phyloP scores from a whole-genome alignment of 2,888 invertebrate genomes.

The Coenonympha glycerion region DNA sequence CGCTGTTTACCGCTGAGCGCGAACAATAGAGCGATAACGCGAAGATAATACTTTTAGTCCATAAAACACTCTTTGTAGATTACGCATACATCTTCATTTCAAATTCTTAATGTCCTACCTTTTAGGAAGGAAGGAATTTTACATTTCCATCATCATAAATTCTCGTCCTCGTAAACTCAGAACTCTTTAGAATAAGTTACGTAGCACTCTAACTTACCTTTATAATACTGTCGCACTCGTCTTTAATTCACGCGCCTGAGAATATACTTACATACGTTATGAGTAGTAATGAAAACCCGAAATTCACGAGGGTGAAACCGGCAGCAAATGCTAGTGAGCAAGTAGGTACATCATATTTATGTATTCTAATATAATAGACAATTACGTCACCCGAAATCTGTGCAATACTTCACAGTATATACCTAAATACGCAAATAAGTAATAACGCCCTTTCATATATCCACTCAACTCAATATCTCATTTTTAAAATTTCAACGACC shows the following conservation, averaged over 20 bases:
- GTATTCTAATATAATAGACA: too few relatives aligned
- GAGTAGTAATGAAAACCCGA: too few relatives aligned
- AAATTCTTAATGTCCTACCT: not conserved
- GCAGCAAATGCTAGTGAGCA: too few relatives aligned
- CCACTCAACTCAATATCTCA: too few relatives aligned
- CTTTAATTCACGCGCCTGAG: not conserved
- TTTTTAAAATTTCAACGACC: too few relatives aligned
- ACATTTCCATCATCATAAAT: constrained; percentile 1
- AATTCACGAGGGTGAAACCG: too few relatives aligned
- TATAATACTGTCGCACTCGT: not conserved
- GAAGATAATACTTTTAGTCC: constrained; percentile 23
- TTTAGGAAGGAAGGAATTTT: not conserved
- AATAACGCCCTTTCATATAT: too few relatives aligned
- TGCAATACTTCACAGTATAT: too few relatives aligned
- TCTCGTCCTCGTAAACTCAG: not conserved
- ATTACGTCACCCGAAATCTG: too few relatives aligned
- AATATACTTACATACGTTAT: too few relatives aligned
- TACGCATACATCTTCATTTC: not conserved
- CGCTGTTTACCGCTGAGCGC: constrained; percentile 6
- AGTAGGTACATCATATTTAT: too few relatives aligned
- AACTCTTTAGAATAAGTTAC: not conserved
- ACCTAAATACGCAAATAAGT: too few relatives aligned
- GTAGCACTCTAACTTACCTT: not conserved
- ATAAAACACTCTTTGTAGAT: not conserved
- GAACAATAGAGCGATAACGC: constrained; percentile 15